phyloP scores from a whole-genome alignment of 1,140 invertebrate genomes.

The Coelopa frigida region DNA sequence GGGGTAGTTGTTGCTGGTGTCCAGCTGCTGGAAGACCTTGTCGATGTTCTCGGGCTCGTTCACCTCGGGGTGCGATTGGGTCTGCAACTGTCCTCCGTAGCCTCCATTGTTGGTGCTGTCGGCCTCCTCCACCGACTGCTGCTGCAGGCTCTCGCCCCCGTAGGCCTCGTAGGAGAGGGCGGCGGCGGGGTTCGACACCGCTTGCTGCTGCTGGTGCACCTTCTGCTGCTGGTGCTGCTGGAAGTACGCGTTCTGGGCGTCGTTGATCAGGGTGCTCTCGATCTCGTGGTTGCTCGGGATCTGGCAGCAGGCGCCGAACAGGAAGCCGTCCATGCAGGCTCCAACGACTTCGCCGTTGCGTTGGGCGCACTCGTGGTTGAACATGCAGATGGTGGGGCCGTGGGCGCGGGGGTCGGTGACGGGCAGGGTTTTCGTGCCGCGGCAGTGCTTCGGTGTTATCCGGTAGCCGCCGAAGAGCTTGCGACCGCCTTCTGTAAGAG shows the following conservation, averaged over 20 bases:
- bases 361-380: conserved; percentile 82
- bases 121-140: too few species aligned
- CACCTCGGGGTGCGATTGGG: conserved; percentile 1
- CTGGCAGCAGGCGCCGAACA: conserved; percentile 85
- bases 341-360: conserved; percentile 76
- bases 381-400: conserved; percentile 85
- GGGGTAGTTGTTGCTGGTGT: too few species aligned
- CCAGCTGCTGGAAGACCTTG: too few species aligned
- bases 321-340: conserved; percentile 78
- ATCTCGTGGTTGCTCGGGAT: conserved; percentile 46
- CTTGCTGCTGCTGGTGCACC: conserved; percentile 19
- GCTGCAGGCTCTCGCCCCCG: conserved; percentile 8
- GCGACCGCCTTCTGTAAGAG: conserved; percentile 53
- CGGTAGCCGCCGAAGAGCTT: conserved; percentile 78
- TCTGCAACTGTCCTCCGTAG: not conserved
- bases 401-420: conserved; percentile 49
- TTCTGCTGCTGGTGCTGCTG: conserved; percentile 36
- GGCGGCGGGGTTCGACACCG: conserved; percentile 12
- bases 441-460: conserved; percentile 71
- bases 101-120: conserved; percentile 4
- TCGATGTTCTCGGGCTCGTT: conserved; percentile 7
- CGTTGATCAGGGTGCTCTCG: conserved; percentile 38
- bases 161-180: conserved; percentile 27
- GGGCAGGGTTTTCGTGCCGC: conserved; percentile 50
- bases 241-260: conserved; percentile 39